Base-by-base conservation (phyloP, 2,888 invertebrate genomes). In the Epinotia bilunana region DNA sequence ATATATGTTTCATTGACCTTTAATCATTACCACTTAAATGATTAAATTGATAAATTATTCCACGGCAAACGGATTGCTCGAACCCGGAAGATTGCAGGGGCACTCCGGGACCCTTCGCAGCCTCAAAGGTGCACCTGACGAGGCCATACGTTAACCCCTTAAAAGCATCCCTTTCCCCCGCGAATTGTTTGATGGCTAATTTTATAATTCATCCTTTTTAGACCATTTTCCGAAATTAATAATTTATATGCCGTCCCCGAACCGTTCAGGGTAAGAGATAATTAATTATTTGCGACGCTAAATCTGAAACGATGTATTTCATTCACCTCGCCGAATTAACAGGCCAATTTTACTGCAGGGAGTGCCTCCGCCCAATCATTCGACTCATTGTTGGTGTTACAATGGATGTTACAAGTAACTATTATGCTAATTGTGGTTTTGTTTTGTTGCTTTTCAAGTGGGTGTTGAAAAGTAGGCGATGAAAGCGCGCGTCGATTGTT, bases 361-460 rank as follows among this genome's bases (percentile, higher is more conserved):
- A 63, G 80, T 75, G 77, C 79, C 65, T 73, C 62, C 76, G 74
- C 78, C 72, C 68, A 80, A 82, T 83, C 79, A 76, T 73, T 81
- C 79, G 55, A 64, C 74, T 77, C 57, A 75, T 74, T 79, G 77
- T 80, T 72, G 5, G 33, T 64, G 5, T 60, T 61, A 81, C 79
- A 81, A 88, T 86, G 78, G 78, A 80, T 80, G 78, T 81, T 81
- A 81, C 82, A 90, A 89, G 84, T 87, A 89, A 86, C 89, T 85
- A 89, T 92, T 93, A 93, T 90, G 93, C 93, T 93, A 94, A 94
- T 94, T 94, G 94, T 93, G 94, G 94, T 94, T 93, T 91, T 90
- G 90, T 91, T 92, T 93, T 92, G 92, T 93, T 91, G 83, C 80
- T 79, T 78, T 78, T 80, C 85, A 88, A 85, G 82, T 88, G 86